phyloP scores from a whole-genome alignment of 2,888 invertebrate genomes.

The Endotricha flammealis region DNA sequence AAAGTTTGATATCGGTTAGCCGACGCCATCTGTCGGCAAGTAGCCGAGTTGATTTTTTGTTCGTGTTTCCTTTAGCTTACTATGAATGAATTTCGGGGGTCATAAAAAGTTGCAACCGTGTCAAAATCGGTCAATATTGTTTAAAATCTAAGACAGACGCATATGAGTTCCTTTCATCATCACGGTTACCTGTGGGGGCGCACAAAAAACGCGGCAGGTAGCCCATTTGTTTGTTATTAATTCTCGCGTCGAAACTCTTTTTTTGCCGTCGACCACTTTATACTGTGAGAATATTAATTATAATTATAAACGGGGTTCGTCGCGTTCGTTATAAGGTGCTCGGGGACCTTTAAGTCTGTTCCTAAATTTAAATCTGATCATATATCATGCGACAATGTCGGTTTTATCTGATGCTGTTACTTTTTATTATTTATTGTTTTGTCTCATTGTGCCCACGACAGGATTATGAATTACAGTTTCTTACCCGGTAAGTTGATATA shows the following conservation, averaged over 20 bases:
- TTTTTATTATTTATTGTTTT: slow-evolving; percentile 47
- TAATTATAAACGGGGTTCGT: slow-evolving; percentile 74
- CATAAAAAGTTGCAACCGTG: slow-evolving; percentile 71
- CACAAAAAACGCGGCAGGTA: slow-evolving; percentile 77
- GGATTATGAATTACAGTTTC: slow-evolving; percentile 17
- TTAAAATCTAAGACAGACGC: slow-evolving; percentile 70
- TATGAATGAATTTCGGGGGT: slow-evolving; percentile 62
- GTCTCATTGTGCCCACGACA: slow-evolving; percentile 24
- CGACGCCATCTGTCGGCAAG: slow-evolving; percentile 61
- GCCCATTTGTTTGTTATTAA: slow-evolving; percentile 79
- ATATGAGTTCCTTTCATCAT: slow-evolving; percentile 71
- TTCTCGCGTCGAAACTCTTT: slow-evolving; percentile 73
- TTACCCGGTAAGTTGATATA: slow-evolving; percentile 2
- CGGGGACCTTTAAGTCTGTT: slow-evolving; percentile 59
- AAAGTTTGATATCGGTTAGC: slow-evolving; percentile 16
- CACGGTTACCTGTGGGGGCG: slow-evolving; percentile 67
- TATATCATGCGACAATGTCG: slow-evolving; percentile 76
- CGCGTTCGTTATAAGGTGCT: slow-evolving; percentile 64
- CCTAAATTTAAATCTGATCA: slow-evolving; percentile 73
- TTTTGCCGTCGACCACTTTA: slow-evolving; percentile 70
- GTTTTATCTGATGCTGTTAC: slow-evolving; percentile 59
- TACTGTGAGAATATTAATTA: slow-evolving; percentile 78
- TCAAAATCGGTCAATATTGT: slow-evolving; percentile 71
- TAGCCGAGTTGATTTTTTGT: slow-evolving; percentile 46
- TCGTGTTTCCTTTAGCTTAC: slow-evolving; percentile 42